Conservation (phyloP, 2,113 vertebrate genomes). For the Vulpes lagopus region DNA sequence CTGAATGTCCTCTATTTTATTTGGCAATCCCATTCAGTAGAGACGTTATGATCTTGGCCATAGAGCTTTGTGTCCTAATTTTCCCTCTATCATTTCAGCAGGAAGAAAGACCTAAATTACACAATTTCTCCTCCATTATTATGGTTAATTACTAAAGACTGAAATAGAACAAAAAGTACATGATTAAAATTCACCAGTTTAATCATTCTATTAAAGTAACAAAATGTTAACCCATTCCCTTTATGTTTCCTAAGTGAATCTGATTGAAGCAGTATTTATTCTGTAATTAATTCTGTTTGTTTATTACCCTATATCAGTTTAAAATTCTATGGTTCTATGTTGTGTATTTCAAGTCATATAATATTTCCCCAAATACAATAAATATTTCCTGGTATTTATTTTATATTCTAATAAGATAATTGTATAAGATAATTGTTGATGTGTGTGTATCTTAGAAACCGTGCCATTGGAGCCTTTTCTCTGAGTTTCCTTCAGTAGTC, state of each 20-base stretch:
- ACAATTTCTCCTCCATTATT: not conserved
- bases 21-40: not conserved
- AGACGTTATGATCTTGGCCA: not conserved
- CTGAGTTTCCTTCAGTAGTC: not conserved
- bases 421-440: not conserved
- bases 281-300: not conserved
- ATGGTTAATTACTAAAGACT: not conserved
- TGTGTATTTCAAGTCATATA: not conserved
- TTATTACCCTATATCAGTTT: not conserved
- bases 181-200: not conserved
- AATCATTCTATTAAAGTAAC: not conserved
- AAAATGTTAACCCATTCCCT: not conserved
- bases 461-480: not conserved
- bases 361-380: not conserved
- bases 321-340: not conserved
- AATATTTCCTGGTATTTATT: not conserved
- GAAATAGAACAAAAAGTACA: not conserved
- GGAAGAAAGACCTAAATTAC: not conserved
- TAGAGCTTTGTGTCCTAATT: not conserved
- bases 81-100: not conserved
- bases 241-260: constrained; percentile 6
- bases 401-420: not conserved
- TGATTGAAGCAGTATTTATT: constrained; percentile 17
- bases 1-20: not conserved
- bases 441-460: not conserved